Evolutionary conservation across 2,113 vertebrate species (phyloP), one percentile per base, ranked within the genome.

Genomic region (Tragelaphus imberbis): DNA sequence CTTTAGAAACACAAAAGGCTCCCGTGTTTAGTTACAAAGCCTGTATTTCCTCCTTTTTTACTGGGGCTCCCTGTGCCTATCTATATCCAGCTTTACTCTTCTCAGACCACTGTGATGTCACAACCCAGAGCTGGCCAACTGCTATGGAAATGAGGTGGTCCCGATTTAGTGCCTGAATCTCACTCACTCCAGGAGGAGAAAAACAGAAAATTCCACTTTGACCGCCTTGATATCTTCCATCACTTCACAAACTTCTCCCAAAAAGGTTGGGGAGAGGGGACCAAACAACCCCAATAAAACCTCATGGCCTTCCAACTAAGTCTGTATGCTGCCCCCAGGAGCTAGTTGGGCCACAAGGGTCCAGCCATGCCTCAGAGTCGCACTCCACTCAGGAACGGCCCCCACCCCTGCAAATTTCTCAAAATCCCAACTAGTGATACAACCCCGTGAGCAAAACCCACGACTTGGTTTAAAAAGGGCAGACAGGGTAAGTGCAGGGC

Each of bases 61-160:
- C 27, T 77, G 80, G 94, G 51, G 65, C 63, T 44, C 59, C 61
- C 88, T 49, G 7, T 0, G 15, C 17, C 82, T 47, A 36, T 1
- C 68, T 47, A 49, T 1, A 21, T 23, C 30, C 33, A 51, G 56
- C 36, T 90, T 71, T 89, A 23, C 68, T 84, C 61, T 65, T 33
- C 85, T 56, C n/a, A 25, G 51, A 56, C 80, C 86, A 81, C 91
- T 97, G 91, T 98, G 98, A 98, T 75, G 96, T 98, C 98, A 98
- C 79, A 97, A 95, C 75, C 88, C 53, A 92, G 96, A 93, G 87
- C 61, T 7, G 13, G 59, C 44, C 68, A 30, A 75, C 40, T 68
- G 47, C 95, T 85, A 95, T 63, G 94, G 97, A 84, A 97, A 97
- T 90, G 36, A 77, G 7, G 21, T 14, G 44, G 51, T 13, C 30